Conservation (phyloP, 2,797 vertebrate genomes). For the Agapornis canus region DNA sequence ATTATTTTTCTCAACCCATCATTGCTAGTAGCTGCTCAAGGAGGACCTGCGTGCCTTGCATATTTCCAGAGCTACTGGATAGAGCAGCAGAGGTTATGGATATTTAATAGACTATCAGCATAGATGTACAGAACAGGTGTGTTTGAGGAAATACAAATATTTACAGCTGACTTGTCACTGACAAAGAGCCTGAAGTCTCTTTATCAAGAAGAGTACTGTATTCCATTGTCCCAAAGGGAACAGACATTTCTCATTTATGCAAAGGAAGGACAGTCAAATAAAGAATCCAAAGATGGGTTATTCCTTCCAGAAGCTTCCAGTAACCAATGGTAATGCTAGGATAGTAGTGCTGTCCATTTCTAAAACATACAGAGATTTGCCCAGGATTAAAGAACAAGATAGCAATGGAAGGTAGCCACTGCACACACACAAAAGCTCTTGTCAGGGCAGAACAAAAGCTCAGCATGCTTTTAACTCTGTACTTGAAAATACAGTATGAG, state of each 20-base stretch:
- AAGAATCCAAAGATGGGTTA: neutral
- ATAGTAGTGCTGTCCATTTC: neutral
- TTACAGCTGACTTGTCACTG: neutral
- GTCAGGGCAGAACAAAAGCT: conserved; percentile 52
- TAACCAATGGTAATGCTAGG: neutral
- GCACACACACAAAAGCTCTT: conserved; percentile 36
- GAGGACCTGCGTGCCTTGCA: neutral
- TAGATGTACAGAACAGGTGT: accelerated
- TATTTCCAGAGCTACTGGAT: neutral
- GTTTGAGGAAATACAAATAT: neutral
- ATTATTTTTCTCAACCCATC: neutral
- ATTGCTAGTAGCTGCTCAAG: neutral
- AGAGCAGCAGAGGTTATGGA: neutral
- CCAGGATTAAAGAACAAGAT: neutral
- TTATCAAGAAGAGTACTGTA: neutral
- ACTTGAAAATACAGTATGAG: conserved; percentile 33
- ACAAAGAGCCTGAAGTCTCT: neutral
- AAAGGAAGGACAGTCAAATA: neutral
- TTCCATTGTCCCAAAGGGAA: neutral
- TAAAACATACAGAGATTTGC: neutral
- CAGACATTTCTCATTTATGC: neutral
- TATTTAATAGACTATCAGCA: neutral
- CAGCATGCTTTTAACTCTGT: conserved; percentile 39
- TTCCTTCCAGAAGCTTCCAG: neutral
- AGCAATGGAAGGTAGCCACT: conserved; percentile 12